A percentile compares a stretch with the other conserved stretches of the same genome.
Conservation (phyloP, 2,888 invertebrate genomes). For the Ormyrus pomaceus region DNA sequence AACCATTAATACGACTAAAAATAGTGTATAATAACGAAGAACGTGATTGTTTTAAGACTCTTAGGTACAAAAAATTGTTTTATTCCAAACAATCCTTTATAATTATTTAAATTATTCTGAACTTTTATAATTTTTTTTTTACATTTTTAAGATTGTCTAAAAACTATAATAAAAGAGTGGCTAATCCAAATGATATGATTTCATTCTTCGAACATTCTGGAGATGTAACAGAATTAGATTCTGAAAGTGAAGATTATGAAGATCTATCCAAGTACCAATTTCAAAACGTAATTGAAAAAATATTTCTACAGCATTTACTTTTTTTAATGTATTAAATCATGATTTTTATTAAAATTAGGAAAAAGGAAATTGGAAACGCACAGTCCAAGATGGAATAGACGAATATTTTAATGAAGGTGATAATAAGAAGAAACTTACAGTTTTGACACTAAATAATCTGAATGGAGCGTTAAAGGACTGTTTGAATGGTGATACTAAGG, state of each 20-base stretch:
- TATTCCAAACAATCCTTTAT: neutral
- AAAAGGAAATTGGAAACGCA: slow-evolving; percentile 9
- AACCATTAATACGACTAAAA: slow-evolving; percentile 87
- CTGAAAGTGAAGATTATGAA: slow-evolving; percentile 33
- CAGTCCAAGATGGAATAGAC: slow-evolving; percentile 14
- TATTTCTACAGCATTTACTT: neutral
- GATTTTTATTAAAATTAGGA: slow-evolving; percentile 11
- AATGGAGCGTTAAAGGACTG: slow-evolving; percentile 15
- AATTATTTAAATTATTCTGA: slow-evolving; percentile 4
- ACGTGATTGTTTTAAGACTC: slow-evolving; percentile 84
- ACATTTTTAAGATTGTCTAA: slow-evolving; percentile 82
- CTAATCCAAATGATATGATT: slow-evolving; percentile 85
- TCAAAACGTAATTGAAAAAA: slow-evolving; percentile 14
- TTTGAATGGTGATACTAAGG: slow-evolving; percentile 3
- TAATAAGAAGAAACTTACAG: slow-evolving; percentile 16
- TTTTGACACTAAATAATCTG: slow-evolving; percentile 9
- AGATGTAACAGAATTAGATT: slow-evolving; percentile 1
- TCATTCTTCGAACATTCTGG: neutral
- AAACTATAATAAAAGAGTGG: slow-evolving; percentile 85
- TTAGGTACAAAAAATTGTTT: slow-evolving; percentile 67
- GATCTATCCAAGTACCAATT: slow-evolving; percentile 27
- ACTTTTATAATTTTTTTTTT: neutral
- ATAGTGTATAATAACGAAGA: slow-evolving; percentile 85
- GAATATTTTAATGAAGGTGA: slow-evolving; percentile 11
- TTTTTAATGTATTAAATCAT: neutral